Evolutionary conservation across 2,888 invertebrate genomes (phyloP).

Genomic region (Leptopilina drosophilae): DNA sequence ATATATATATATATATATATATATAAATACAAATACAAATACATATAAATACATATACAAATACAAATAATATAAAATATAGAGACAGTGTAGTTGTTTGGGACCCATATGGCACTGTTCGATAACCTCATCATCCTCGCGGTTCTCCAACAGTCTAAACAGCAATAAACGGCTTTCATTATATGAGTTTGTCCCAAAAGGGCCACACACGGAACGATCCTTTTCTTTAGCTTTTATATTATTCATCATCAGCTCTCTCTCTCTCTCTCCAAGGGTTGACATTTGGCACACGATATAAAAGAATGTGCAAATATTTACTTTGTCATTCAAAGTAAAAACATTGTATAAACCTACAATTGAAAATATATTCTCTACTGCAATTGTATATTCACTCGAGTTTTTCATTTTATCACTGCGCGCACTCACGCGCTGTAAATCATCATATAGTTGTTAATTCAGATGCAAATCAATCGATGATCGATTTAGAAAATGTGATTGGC

Average conservation of each 20-base stretch:
- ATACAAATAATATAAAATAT: too few species aligned
- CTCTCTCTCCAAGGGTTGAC: conserved; percentile 15
- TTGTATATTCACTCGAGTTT: too few species aligned
- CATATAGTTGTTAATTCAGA: too few species aligned
- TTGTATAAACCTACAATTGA: background rate
- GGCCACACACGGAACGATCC: conserved; percentile 9
- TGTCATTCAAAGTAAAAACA: conserved; percentile 32
- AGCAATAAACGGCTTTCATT: conserved; percentile 27
- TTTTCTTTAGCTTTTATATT: conserved; percentile 23
- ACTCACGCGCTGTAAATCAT: too few species aligned
- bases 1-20: conserved; percentile 34
- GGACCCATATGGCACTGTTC: conserved; percentile 58
- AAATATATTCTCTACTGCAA: background rate
- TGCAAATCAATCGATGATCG: too few species aligned
- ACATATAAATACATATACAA: conserved; percentile 60
- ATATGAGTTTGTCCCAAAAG: conserved; percentile 26
- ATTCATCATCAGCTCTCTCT: background rate
- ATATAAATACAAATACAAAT: conserved; percentile 52
- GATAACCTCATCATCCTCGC: conserved; percentile 18
- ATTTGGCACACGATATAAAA: conserved; percentile 32
- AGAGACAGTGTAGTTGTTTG: conserved; percentile 60
- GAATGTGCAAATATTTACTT: conserved; percentile 38
- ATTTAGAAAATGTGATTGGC: too few species aligned
- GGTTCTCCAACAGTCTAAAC: conserved; percentile 40
- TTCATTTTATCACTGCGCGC: too few species aligned